Conservation (phyloP, 2,113 vertebrate genomes). For the Psammodynastes pulverulentus region DNA sequence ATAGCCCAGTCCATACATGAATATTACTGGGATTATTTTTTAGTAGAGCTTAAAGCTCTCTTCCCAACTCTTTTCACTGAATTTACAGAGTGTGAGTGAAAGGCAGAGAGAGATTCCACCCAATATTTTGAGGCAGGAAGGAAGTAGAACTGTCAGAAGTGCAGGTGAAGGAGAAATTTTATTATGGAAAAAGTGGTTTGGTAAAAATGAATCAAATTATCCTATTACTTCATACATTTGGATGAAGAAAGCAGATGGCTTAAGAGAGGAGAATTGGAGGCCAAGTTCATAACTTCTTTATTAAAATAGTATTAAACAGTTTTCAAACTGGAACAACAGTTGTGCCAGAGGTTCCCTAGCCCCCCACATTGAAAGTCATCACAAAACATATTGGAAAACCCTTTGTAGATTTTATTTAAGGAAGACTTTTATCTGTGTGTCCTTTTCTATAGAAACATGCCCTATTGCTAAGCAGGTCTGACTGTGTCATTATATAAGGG, state of each 20-base stretch:
- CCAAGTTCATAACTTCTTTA: neutral
- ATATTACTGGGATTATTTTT: neutral
- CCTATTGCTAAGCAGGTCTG: neutral
- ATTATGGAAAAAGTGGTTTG: neutral
- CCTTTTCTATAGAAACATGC: neutral
- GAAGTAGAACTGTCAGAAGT: neutral
- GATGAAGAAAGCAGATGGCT: neutral
- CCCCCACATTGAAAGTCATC: neutral
- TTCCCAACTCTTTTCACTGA: neutral
- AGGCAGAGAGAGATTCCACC: neutral
- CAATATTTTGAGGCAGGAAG: neutral
- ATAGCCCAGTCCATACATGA: neutral
- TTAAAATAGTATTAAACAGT: neutral
- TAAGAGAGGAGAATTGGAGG: neutral
- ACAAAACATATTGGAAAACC: neutral
- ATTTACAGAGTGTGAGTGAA: neutral
- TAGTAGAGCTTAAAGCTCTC: neutral
- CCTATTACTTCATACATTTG: neutral
- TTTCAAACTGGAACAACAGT: neutral
- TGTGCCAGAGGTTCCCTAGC: neutral
- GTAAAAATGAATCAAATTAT: neutral
- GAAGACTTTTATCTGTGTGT: neutral
- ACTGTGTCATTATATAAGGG: no score
- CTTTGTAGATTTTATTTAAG: neutral
- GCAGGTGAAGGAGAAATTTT: neutral